Evolutionary conservation across 2,113 vertebrate genomes (phyloP).

Genomic region (Synchiropus splendidus): DNA sequence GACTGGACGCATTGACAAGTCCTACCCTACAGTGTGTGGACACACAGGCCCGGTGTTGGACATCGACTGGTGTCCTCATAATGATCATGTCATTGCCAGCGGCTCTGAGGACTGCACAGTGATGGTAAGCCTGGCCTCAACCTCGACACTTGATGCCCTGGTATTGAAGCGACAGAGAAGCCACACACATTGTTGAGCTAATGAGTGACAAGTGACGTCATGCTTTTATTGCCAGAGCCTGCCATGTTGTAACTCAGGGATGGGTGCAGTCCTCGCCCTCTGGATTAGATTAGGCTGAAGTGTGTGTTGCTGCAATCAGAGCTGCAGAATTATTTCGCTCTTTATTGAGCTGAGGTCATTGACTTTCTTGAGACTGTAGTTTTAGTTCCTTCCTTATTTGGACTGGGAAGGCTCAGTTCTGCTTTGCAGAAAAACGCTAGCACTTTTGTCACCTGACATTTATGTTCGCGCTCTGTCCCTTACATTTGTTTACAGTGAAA

Average conservation of each 20-base stretch:
- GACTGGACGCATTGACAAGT: constrained; percentile 92
- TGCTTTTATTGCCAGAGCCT: constrained; percentile 31
- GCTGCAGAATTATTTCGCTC: constrained; percentile 48
- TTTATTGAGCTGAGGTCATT: constrained; percentile 58
- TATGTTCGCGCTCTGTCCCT: no score
- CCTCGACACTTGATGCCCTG: constrained; percentile 5
- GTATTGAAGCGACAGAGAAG: not conserved
- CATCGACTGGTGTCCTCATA: constrained; percentile 96
- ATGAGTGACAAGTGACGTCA: constrained; percentile 19
- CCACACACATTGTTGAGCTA: constrained; percentile 5
- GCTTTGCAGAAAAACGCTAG: constrained; percentile 10
- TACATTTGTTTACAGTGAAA: no score
- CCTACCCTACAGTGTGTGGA: constrained; percentile 92
- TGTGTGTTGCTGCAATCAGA: constrained; percentile 48
- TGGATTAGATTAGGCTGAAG: constrained; percentile 56
- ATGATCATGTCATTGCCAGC: constrained; percentile 92
- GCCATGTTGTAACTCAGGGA: constrained; percentile 20
- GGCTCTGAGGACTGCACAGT: constrained; percentile 92
- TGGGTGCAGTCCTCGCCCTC: constrained; percentile 42
- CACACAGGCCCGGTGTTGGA: constrained; percentile 94
- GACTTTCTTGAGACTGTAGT: constrained; percentile 35
- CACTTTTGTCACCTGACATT: constrained; percentile 37
- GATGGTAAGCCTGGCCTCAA: constrained; percentile 71
- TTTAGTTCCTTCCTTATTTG: constrained; percentile 51
- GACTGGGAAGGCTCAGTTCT: constrained; percentile 17